These are phyloP conservation scores for Drosophila albomicans DNA, from an alignment of 1,140 invertebrate genomes.

Conservation along the genomic window DNA sequence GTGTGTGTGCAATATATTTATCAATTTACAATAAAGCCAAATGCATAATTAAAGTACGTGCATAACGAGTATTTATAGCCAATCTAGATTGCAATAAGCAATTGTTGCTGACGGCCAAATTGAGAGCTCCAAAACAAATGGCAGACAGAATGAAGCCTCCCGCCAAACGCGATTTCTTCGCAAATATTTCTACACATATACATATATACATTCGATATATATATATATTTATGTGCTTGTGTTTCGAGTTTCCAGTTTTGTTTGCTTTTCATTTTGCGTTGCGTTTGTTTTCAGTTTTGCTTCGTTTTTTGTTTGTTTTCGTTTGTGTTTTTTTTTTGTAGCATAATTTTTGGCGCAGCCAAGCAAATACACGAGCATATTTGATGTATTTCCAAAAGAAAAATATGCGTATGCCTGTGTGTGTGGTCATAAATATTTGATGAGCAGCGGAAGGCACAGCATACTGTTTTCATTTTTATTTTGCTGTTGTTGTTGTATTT, in stretches of 20 bases:
- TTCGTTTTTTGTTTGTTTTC: constrained; percentile 9
- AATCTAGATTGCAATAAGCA: constrained; percentile 8
- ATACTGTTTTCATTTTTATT: background rate
- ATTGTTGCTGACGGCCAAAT: constrained; percentile 30
- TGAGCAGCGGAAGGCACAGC: constrained; percentile 20
- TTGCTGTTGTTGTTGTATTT: background rate
- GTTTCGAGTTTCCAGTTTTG: background rate
- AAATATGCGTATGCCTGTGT: constrained; percentile 42
- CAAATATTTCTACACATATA: background rate
- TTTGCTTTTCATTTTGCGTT: constrained; percentile 37
- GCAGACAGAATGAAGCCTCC: constrained; percentile 44
- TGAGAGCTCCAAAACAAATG: constrained; percentile 20
- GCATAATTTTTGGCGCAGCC: constrained; percentile 51
- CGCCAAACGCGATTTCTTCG: constrained; percentile 16
- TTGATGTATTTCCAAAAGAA: constrained; percentile 29
- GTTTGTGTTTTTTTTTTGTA: constrained; percentile 44
- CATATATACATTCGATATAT: background rate
- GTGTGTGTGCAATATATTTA: background rate
- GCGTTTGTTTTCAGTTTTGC: background rate
- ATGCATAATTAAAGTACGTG: constrained; percentile 10
- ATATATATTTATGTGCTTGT: background rate
- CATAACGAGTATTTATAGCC: background rate
- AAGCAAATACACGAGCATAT: constrained; percentile 45
- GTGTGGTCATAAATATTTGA: constrained; percentile 48
- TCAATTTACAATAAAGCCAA: background rate